Evolutionary conservation across 2,113 vertebrate genomes (phyloP).

Genomic region (Athene cunicularia): DNA sequence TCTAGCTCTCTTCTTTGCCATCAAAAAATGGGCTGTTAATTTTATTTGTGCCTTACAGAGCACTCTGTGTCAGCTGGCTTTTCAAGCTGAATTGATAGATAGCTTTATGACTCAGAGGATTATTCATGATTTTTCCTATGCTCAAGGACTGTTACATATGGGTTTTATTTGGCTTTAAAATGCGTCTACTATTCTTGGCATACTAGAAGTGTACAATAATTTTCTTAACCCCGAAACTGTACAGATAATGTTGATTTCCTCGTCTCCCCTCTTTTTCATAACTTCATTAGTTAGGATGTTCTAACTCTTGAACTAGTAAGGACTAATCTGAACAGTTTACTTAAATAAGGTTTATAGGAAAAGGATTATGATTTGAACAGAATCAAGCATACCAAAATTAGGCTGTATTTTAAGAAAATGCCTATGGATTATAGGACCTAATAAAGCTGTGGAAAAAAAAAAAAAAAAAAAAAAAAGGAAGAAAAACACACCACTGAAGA

Average conservation of each 20-base stretch:
- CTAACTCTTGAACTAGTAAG: not conserved
- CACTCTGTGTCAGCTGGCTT: slow-evolving; percentile 11
- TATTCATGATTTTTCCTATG: slow-evolving; percentile 36
- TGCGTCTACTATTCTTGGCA: not conserved
- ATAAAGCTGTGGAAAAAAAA: not conserved
- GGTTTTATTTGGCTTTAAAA: slow-evolving; percentile 18
- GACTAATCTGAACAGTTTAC: not conserved
- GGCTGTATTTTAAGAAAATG: not conserved
- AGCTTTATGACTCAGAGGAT: slow-evolving; percentile 28
- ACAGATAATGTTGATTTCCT: not conserved
- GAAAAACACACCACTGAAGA: not conserved
- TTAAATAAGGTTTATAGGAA: not conserved
- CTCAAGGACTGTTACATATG: not conserved
- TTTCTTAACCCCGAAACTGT: slow-evolving; percentile 23
- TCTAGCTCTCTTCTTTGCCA: not conserved
- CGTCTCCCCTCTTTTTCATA: not conserved
- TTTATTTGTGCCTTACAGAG: slow-evolving; percentile 29
- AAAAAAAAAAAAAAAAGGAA: not conserved
- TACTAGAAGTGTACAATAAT: not conserved
- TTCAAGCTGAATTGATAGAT: slow-evolving; percentile 30
- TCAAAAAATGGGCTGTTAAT: slow-evolving; percentile 28
- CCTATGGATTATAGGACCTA: not conserved
- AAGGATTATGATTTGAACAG: not conserved
- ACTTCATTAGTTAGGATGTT: not conserved
- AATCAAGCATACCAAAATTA: not conserved